These are phyloP conservation scores for Lates japonicus DNA, from an alignment of 2,797 vertebrate genomes.

Conservation along the genomic window DNA sequence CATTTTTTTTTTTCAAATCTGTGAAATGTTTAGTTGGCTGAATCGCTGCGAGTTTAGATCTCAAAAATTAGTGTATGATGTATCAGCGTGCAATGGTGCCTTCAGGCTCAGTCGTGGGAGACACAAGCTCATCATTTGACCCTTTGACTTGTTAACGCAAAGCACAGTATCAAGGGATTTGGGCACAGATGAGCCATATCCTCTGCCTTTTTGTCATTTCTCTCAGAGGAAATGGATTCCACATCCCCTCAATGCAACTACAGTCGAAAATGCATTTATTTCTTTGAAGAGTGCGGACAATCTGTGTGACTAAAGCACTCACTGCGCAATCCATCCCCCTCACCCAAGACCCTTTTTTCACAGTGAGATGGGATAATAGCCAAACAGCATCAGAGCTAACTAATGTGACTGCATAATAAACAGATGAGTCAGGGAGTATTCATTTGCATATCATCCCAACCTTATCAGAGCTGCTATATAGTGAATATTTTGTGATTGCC, in stretches of 20 bases:
- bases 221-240: slow-evolving; percentile 75
- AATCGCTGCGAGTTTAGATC: slow-evolving; percentile 9
- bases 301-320: slow-evolving; percentile 88
- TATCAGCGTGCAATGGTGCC: slow-evolving; percentile 48
- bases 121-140: slow-evolving; percentile 68
- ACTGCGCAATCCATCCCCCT: slow-evolving; percentile 83
- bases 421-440: slow-evolving; percentile 86
- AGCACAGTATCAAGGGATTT: slow-evolving; percentile 59
- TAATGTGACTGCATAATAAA: slow-evolving; percentile 88
- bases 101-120: slow-evolving; percentile 45
- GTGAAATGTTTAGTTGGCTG: background rate
- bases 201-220: slow-evolving; percentile 59
- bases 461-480: slow-evolving; percentile 61
- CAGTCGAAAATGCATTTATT: slow-evolving; percentile 80
- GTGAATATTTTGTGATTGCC: slow-evolving; percentile 60
- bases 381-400: slow-evolving; percentile 86
- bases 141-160: slow-evolving; percentile 69
- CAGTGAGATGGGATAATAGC: slow-evolving; percentile 85
- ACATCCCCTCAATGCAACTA: slow-evolving; percentile 72
- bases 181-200: slow-evolving; percentile 69
- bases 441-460: slow-evolving; percentile 81
- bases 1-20: background rate
- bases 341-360: slow-evolving; percentile 83
- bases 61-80: background rate
- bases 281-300: slow-evolving; percentile 85